A percentile compares a stretch with the other conserved stretches of the same genome.
Evolutionary conservation across 1,140 invertebrate genomes (phyloP).

Genomic region (Venturia canescens): DNA sequence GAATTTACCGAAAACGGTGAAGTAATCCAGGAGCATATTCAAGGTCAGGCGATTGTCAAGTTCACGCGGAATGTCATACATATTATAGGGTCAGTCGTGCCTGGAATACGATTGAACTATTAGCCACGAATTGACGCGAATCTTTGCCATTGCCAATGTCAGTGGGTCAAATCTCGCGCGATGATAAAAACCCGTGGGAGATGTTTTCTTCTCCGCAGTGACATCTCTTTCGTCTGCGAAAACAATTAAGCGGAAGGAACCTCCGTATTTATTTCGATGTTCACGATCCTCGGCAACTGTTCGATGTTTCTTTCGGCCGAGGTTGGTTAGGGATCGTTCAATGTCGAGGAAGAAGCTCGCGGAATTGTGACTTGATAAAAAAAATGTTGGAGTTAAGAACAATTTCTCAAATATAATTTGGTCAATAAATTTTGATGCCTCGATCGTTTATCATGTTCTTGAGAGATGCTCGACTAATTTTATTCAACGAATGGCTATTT

Average conservation of each 20-base stretch:
- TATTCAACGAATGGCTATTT: no score
- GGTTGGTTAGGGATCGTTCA: background rate
- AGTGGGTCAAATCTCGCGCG: slow-evolving; percentile 47
- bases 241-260: slow-evolving; percentile 38
- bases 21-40: background rate
- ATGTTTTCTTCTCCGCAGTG: background rate
- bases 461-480: no score
- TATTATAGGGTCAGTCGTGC: slow-evolving; percentile 25
- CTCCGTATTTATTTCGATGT: background rate
- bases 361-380: no score
- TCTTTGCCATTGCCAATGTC: slow-evolving; percentile 48
- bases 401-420: no score
- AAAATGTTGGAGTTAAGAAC: no score
- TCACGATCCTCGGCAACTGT: background rate
- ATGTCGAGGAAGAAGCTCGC: no score
- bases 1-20: background rate
- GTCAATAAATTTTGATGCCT: no score
- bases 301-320: background rate
- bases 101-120: slow-evolving; percentile 38
- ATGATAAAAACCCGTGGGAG: slow-evolving; percentile 25
- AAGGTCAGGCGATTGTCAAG: background rate
- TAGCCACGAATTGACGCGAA: slow-evolving; percentile 15
- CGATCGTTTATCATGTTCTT: no score
- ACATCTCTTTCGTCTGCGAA: background rate
- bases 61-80: background rate